Conservation (phyloP, 2,888 invertebrate genomes). For the Sphaerophoria rueppellii region DNA sequence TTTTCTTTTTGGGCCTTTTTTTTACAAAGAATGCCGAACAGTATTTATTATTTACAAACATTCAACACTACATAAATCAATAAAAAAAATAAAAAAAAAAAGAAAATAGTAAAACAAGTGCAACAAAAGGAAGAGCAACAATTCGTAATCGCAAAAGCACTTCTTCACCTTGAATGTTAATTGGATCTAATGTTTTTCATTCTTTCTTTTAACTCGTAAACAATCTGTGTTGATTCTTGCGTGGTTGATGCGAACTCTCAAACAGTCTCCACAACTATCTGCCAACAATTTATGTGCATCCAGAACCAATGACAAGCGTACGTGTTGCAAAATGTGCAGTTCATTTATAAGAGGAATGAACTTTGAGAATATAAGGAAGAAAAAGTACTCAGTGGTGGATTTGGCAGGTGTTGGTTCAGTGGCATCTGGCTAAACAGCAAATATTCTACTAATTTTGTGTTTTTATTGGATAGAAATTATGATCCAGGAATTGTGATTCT, state of each 20-base stretch:
- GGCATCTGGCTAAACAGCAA: neutral
- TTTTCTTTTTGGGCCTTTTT: too few relatives aligned
- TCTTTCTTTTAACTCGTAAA: conserved; percentile 1
- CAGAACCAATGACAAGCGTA: neutral
- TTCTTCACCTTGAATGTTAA: conserved; percentile 45
- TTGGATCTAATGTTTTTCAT: conserved; percentile 38
- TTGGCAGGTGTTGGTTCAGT: neutral
- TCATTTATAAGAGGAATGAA: conserved; percentile 15
- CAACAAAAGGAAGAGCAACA: conserved; percentile 14
- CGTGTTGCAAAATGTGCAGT: conserved; percentile 4
- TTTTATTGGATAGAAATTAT: too few relatives aligned
- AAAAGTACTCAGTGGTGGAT: neutral
- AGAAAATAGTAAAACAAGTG: neutral
- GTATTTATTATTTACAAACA: neutral
- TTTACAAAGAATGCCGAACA: neutral
- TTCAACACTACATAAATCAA: neutral
- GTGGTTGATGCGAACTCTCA: conserved; percentile 4
- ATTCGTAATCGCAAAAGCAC: neutral
- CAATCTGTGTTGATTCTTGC: conserved; percentile 1
- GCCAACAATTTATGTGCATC: neutral
- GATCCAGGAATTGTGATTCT: too few relatives aligned
- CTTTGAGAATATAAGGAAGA: conserved; percentile 6
- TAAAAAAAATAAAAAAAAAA: neutral
- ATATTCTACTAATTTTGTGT: too few relatives aligned
- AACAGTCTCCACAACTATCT: neutral